Base-by-base conservation (phyloP, 2,888 invertebrate species). In the Minunthozetes semirufus region DNA sequence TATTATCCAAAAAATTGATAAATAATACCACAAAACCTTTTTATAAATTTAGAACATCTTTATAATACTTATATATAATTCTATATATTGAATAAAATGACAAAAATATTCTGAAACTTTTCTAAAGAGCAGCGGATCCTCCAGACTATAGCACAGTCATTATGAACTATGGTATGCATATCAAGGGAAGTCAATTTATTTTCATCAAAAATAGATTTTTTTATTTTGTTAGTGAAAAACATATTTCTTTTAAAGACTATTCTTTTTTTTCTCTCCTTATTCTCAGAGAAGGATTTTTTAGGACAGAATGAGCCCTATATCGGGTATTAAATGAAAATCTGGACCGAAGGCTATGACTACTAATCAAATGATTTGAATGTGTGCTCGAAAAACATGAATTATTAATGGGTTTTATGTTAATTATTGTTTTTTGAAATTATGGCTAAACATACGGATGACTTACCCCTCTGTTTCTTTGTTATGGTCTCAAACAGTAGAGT, bases 401-500 rank as follows among this genome's bases (percentile, higher is more conserved):
- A 56, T 56, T 56, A 56, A 56, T 25, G 22, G 1, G 5, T 56
- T 56, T 56, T 56, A 56, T 56, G 56, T 56, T 56, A 56, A 56
- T 56, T 56, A 56, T 19, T 50, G 50, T 50, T 19, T 50, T 50
- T 19, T 19, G n/a, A 13, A 19, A n/a, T 50, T 50, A 22, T 13
- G n/a, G 29, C n/a, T n/a, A n/a, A n/a, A n/a, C n/a, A n/a, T 38
- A 15, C 1, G 19, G 22, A 38, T 42, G 27, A 42, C 27, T 19
- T 68, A 68, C 68, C 68, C 15, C 53, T 33, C 63, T 75, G 75
- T 29, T 75, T 72, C 27, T 46, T 38, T 27, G 46, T 66, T 8
- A 75, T 15, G 17, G 72, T 27, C 27, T 75, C 48, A 25, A 75
- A 75, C 25, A 75, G 27, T 15, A 75, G n/a, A 17, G 75, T 75